A percentile compares a stretch with the other conserved stretches of the same genome.
Conservation (phyloP, 2,888 invertebrate species). For the Andrena bicolor region DNA sequence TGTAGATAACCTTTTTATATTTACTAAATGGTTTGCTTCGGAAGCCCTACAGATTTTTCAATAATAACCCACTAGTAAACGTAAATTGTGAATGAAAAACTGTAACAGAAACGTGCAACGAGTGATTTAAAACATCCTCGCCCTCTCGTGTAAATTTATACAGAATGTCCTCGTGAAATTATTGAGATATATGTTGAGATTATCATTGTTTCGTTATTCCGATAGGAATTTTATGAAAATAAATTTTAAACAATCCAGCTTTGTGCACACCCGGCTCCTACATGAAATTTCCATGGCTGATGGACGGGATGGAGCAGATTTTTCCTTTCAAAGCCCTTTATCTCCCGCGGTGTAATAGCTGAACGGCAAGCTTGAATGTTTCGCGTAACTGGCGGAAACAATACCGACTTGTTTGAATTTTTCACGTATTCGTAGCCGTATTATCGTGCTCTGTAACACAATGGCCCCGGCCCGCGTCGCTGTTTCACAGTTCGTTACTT, state of each 20-base stretch:
- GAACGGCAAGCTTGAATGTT: slow-evolving; percentile 12
- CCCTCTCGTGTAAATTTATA: not conserved
- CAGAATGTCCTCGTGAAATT: not conserved
- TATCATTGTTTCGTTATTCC: not conserved
- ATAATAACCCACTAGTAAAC: not conserved
- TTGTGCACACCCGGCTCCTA: not conserved
- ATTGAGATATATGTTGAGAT: slow-evolving; percentile 1
- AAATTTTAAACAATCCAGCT: not conserved
- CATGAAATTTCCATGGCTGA: not conserved
- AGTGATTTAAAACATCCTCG: slow-evolving; percentile 6
- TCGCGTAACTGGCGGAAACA: slow-evolving; percentile 35
- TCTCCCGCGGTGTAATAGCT: not conserved
- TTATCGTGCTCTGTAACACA: slow-evolving; percentile 52
- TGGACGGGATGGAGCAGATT: not conserved
- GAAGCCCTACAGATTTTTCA: slow-evolving; percentile 12
- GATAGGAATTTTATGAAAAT: not conserved
- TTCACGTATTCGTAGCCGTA: slow-evolving; percentile 29
- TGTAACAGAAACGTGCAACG: not conserved
- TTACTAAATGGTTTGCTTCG: not conserved
- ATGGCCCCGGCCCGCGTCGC: slow-evolving; percentile 22
- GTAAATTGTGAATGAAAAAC: slow-evolving; percentile 11
- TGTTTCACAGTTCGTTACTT: slow-evolving; percentile 62
- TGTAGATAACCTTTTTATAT: no score
- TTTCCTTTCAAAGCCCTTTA: not conserved
- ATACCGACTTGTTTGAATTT: slow-evolving; percentile 45